Evolutionary conservation across 2,113 vertebrate species (phyloP).

Genomic region (Hemibagrus wyckioides): DNA sequence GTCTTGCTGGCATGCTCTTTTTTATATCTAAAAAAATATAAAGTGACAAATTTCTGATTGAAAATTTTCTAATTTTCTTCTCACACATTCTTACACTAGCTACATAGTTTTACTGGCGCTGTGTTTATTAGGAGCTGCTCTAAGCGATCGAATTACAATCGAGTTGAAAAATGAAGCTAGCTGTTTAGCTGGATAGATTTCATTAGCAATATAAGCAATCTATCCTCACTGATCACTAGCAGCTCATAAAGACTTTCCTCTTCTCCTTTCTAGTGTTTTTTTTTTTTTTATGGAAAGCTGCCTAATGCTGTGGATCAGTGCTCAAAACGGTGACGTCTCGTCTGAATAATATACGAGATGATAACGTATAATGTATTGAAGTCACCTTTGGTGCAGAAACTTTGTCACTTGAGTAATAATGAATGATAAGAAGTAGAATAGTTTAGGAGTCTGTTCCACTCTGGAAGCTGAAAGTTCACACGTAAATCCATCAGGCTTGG

Average conservation of each 20-base stretch:
- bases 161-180: too few relatives aligned
- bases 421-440: constrained; percentile 72
- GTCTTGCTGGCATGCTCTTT: too few relatives aligned
- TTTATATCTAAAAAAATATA: too few relatives aligned
- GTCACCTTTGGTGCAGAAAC: constrained; percentile 82
- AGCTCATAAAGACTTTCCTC: not conserved
- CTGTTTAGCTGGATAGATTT: not conserved
- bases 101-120: too few relatives aligned
- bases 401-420: constrained; percentile 76
- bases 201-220: not conserved
- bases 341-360: constrained; percentile 78
- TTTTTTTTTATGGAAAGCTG: constrained; percentile 78
- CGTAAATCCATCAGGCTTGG: constrained; percentile 49
- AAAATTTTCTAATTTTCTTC: not conserved
- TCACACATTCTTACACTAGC: too few relatives aligned
- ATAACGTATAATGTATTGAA: constrained; percentile 82
- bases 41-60: too few relatives aligned
- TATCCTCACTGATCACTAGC: not conserved
- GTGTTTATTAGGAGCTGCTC: too few relatives aligned
- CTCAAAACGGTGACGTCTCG: constrained; percentile 63
- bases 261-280: constrained; percentile 39
- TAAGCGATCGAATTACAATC: too few relatives aligned
- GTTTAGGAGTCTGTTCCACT: constrained; percentile 71
- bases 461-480: constrained; percentile 54
- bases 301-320: constrained; percentile 71